Conservation (phyloP, 2,888 invertebrate genomes). For the Trachelus troglodyta region DNA sequence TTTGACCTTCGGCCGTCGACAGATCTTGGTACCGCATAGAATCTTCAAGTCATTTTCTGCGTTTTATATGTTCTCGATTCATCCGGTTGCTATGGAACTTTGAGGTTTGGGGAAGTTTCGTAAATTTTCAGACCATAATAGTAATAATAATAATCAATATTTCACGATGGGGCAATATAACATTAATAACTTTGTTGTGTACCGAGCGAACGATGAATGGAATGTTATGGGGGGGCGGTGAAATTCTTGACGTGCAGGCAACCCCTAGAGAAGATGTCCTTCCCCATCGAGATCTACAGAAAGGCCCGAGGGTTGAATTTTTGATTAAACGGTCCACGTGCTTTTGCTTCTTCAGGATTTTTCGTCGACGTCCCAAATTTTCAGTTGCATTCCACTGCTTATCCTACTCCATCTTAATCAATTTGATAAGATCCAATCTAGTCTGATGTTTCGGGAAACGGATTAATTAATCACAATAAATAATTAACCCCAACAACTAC, state of each 20-base stretch:
- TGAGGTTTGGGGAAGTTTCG: neutral
- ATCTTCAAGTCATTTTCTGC: neutral
- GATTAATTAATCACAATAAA: neutral
- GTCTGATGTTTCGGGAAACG: neutral
- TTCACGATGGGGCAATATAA: slow-evolving; percentile 18
- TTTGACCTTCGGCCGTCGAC: neutral
- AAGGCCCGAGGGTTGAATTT: slow-evolving; percentile 25
- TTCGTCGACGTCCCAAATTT: neutral
- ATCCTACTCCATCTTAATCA: neutral
- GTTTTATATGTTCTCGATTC: neutral
- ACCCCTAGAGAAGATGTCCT: slow-evolving; percentile 16
- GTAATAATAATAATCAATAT: neutral
- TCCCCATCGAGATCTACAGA: slow-evolving; percentile 15
- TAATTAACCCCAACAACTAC: neutral
- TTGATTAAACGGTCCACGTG: slow-evolving; percentile 18
- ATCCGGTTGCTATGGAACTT: neutral
- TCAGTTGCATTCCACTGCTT: neutral
- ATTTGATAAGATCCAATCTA: neutral
- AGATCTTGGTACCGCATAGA: neutral
- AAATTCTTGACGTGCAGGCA: slow-evolving; percentile 32
- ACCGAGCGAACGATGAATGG: slow-evolving; percentile 32
- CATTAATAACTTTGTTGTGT: slow-evolving; percentile 22
- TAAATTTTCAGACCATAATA: neutral
- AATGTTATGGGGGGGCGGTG: slow-evolving; percentile 33
- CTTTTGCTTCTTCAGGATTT: neutral